Base-by-base conservation (phyloP, 2,797 vertebrate species). In the Nannoperca obscura region DNA sequence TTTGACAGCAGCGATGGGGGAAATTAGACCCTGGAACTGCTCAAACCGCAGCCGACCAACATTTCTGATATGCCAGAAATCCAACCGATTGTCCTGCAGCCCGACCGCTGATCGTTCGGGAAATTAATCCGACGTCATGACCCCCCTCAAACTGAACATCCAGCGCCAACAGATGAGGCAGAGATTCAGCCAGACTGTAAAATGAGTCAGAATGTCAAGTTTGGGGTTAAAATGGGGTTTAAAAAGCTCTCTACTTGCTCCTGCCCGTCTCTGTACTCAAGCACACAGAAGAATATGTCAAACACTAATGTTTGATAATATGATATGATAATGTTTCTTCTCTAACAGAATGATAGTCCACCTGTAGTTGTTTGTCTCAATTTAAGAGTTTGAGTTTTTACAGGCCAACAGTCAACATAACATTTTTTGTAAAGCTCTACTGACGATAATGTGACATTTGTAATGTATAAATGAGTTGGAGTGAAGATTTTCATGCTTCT, bases 141-240 rank as follows among this genome's bases (percentile, higher is more conserved):
- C 34, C 34, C 34, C 34, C 34, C 34, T 34, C 34, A 34, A 34
- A 34, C 34, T 34, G 34, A 34, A 34, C 7, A 34, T 34, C 34
- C 34, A 34, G 2, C 7, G 6, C 34, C 9, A 38, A 38, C 36
- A 38, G 59, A 44, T 44, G 0, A 14, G n/a, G 6, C 12, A n/a
- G 7, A 68, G 6, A 55, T 69, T 46, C 19, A 13, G 67, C 54
- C 2, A 0, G 27, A 17, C 44, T 34, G 34, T 34, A 34, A 34
- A 34, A 34, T 42, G 1, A 7, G 3, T 20, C 27, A 1, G 63
- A n/a, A 32, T 5, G 0, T 0, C 44, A 27, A 30, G 2, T 74
- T 47, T 11, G 10, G 47, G 36, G 20, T 61, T 54, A n/a, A 71
- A 58, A 52, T 44, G 12, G 4, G 7, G 1, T 27, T 1, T 10